Percentiles rank a stretch among this genome's conserved stretches.
Evolutionary conservation across 1,140 invertebrate species (phyloP).

Genomic region (Episyrphus balteatus): DNA sequence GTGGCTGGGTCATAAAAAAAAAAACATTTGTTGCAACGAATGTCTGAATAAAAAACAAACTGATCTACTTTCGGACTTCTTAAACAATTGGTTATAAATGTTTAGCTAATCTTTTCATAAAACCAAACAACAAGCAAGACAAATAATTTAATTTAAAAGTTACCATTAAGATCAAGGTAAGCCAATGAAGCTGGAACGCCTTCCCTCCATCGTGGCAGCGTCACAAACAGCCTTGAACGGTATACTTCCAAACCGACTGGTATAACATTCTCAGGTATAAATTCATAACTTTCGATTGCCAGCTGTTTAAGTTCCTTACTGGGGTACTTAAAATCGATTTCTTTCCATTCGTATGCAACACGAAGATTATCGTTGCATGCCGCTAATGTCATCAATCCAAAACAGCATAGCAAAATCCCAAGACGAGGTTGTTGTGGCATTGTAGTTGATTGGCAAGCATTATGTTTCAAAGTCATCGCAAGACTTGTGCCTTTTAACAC

Average conservation of each 20-base stretch:
- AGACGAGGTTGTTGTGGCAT: background rate
- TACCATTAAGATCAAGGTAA: conserved; percentile 59
- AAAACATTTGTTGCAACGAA: too few relatives aligned
- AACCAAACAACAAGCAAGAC: too few relatives aligned
- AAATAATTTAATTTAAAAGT: conserved; percentile 14
- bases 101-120: too few relatives aligned
- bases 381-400: background rate
- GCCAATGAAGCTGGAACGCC: conserved; percentile 62
- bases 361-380: conserved; percentile 49
- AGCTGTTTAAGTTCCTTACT: conserved; percentile 41
- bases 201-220: conserved; percentile 58
- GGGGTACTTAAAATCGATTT: conserved; percentile 55
- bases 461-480: too few relatives aligned
- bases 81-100: background rate
- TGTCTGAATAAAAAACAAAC: background rate
- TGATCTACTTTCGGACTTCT: background rate
- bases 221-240: conserved; percentile 52
- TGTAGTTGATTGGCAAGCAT: background rate
- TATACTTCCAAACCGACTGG: conserved; percentile 58
- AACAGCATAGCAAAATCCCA: background rate
- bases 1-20: too few relatives aligned
- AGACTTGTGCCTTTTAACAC: too few relatives aligned
- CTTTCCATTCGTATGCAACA: conserved; percentile 58
- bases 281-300: conserved; percentile 43
- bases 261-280: conserved; percentile 54